Conservation (phyloP, 2,888 invertebrate species). For the Trilocha varians region DNA sequence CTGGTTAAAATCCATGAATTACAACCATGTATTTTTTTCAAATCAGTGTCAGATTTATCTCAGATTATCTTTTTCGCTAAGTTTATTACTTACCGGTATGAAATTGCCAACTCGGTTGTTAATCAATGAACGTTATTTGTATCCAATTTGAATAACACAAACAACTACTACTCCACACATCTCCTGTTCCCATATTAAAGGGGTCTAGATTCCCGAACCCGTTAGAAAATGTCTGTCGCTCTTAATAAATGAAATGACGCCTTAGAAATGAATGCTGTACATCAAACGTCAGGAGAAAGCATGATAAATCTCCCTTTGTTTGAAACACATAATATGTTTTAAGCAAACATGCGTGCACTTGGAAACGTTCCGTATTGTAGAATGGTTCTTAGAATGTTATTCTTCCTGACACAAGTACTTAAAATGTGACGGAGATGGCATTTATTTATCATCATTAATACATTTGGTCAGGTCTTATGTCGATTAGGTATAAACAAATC, state of each 20-base stretch:
- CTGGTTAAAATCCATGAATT: no score
- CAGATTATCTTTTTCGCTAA: no score
- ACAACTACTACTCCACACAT: no score
- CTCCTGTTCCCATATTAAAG: background rate
- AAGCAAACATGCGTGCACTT: constrained; percentile 23
- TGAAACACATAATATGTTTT: constrained; percentile 29
- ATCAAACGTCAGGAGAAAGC: constrained; percentile 46
- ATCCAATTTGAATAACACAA: no score
- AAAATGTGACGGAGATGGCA: background rate
- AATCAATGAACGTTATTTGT: no score
- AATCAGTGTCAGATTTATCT: no score
- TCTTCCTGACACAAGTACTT: background rate
- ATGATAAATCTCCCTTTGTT: constrained; percentile 59
- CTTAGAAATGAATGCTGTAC: constrained; percentile 36
- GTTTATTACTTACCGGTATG: no score
- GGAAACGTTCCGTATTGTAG: constrained; percentile 9
- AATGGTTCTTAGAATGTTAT: constrained; percentile 2
- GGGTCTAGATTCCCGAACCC: background rate
- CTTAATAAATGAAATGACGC: constrained; percentile 43
- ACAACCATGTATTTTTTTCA: no score
- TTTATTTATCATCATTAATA: background rate
- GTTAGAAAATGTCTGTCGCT: constrained; percentile 2
- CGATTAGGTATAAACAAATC: background rate
- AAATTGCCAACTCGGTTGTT: no score
- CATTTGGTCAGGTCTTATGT: background rate